Percentiles rank a stretch among this genome's conserved stretches.
Conservation (phyloP, 2,113 vertebrate genomes). For the Nibea albiflora region DNA sequence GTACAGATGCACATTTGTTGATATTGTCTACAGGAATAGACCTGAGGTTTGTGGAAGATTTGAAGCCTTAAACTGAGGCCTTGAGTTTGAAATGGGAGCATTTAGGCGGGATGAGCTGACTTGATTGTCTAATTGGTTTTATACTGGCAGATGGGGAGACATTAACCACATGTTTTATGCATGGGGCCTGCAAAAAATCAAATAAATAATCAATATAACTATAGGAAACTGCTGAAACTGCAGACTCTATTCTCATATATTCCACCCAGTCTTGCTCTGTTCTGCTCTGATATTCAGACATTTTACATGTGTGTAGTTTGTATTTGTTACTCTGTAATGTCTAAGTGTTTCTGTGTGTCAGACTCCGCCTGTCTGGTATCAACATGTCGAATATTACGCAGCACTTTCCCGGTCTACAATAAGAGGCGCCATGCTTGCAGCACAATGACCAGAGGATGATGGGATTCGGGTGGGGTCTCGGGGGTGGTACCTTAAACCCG, state of each 20-base stretch:
- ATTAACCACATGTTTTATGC: neutral
- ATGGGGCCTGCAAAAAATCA: neutral
- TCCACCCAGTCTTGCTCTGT: neutral
- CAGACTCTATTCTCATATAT: neutral
- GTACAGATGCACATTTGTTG: neutral
- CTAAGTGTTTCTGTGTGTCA: neutral
- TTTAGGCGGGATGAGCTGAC: neutral
- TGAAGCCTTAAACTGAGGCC: neutral
- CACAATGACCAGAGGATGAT: constrained; percentile 51
- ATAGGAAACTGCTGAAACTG: neutral
- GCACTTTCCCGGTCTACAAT: constrained; percentile 44
- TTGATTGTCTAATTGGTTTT: neutral
- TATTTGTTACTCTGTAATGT: neutral
- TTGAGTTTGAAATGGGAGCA: neutral
- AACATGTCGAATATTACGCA: constrained; percentile 52
- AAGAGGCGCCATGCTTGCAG: constrained; percentile 42
- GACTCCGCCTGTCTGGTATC: constrained; percentile 16
- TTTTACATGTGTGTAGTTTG: neutral
- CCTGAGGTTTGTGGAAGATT: neutral
- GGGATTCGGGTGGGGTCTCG: constrained; percentile 71
- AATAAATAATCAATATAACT: neutral
- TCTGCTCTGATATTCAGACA: neutral
- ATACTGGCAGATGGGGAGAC: neutral
- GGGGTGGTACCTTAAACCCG: constrained; percentile 24
- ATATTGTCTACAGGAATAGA: neutral